Conservation (phyloP, 2,113 vertebrate species). For the Vidua macroura region DNA sequence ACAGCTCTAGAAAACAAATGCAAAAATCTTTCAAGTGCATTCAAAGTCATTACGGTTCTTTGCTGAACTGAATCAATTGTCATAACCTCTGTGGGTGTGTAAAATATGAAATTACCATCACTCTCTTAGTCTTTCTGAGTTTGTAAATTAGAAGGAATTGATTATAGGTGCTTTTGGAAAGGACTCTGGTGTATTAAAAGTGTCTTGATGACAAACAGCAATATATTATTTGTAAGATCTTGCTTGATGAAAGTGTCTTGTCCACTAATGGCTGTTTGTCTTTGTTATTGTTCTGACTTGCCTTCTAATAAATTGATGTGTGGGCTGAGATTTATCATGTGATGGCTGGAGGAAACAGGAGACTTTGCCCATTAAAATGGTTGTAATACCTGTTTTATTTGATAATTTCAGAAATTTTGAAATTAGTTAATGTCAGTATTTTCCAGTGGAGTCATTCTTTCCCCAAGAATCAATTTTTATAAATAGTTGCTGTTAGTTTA, state of each 20-base stretch:
- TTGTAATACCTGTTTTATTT: neutral
- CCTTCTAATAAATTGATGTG: conserved; percentile 60
- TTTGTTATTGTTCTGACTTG: conserved; percentile 53
- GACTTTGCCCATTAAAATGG: neutral
- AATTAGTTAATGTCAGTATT: neutral
- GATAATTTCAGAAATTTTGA: conserved; percentile 4
- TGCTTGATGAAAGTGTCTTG: conserved; percentile 69
- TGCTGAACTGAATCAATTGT: conserved; percentile 72
- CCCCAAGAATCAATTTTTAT: neutral
- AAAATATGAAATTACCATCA: conserved; percentile 74
- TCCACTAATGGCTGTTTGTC: conserved; percentile 62
- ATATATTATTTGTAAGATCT: conserved; percentile 63
- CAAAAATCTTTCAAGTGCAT: conserved; percentile 78
- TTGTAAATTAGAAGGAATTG: conserved; percentile 75
- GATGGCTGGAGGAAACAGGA: conserved; percentile 22
- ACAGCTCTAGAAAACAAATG: conserved; percentile 73
- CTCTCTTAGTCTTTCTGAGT: conserved; percentile 41
- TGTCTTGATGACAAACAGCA: conserved; percentile 69
- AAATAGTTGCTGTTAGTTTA: neutral
- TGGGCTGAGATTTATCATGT: conserved; percentile 41
- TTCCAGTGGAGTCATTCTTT: neutral
- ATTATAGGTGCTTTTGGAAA: conserved; percentile 66
- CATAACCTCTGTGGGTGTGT: conserved; percentile 74
- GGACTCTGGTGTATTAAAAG: conserved; percentile 59
- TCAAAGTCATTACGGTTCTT: conserved; percentile 74